Percentiles rank a stretch among this genome's conserved stretches.
Evolutionary conservation across 2,888 invertebrate genomes (phyloP).

Genomic region (Mythimna lalbum): DNA sequence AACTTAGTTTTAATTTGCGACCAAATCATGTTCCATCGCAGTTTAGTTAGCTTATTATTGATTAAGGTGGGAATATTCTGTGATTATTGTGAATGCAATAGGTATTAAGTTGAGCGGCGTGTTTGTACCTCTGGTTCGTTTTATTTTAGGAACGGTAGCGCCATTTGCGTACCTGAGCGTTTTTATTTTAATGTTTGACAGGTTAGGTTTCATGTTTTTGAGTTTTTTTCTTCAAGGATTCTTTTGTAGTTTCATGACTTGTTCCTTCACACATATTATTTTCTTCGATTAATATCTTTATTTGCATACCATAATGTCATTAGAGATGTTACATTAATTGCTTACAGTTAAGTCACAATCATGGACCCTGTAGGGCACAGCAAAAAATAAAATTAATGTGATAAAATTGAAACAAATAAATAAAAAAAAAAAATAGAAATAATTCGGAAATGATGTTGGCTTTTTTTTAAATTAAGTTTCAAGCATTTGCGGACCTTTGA

Average conservation of each 20-base stretch:
- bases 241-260: not conserved
- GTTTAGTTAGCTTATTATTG: conserved; percentile 33
- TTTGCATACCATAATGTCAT: too few species aligned
- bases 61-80: conserved; percentile 56
- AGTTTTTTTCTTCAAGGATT: not conserved
- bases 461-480: not conserved
- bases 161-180: conserved; percentile 25
- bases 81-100: conserved; percentile 65
- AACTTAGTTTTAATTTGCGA: conserved; percentile 51
- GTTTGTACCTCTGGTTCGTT: conserved; percentile 14
- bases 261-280: not conserved
- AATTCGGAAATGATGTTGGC: too few species aligned
- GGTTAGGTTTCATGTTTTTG: not conserved
- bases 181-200: conserved; percentile 43
- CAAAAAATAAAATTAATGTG: too few species aligned
- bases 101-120: conserved; percentile 42
- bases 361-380: too few species aligned
- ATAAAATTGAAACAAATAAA: too few species aligned
- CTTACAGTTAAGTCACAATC: too few species aligned
- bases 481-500: not conserved
- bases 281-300: too few species aligned
- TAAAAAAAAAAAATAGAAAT: too few species aligned
- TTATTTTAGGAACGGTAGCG: conserved; percentile 28
- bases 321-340: too few species aligned
- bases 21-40: conserved; percentile 58